Conservation (phyloP, 2,113 vertebrate genomes). For the Galemys pyrenaicus region DNA sequence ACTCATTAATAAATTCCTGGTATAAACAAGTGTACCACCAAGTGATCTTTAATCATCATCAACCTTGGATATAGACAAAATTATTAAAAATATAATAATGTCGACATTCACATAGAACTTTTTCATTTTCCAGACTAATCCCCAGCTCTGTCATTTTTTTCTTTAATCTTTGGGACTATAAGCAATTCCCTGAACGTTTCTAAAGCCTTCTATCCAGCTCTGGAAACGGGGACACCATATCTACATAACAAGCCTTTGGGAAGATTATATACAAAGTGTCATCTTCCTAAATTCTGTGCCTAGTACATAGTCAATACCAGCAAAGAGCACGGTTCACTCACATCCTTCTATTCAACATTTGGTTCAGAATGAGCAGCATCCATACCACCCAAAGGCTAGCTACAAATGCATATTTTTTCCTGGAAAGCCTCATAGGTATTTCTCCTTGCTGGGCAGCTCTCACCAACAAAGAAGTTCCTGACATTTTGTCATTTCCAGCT, state of each 20-base stretch:
- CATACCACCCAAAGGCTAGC: not conserved
- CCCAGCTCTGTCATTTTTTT: not conserved
- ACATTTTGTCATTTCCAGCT: not conserved
- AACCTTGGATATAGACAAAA: slow-evolving; percentile 55
- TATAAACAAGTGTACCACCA: slow-evolving; percentile 57
- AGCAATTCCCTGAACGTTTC: not conserved
- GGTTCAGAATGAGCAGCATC: not conserved
- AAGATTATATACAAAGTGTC: rapidly evolving
- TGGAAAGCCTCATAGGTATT: not conserved
- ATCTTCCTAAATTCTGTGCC: not conserved
- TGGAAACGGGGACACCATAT: not conserved
- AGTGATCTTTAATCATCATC: slow-evolving; percentile 57
- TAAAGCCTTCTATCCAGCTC: not conserved
- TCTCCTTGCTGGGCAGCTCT: not conserved
- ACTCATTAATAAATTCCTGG: slow-evolving; percentile 56
- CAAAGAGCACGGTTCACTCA: not conserved
- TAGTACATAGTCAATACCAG: not conserved
- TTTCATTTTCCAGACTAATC: slow-evolving; percentile 13
- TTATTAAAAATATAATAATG: slow-evolving; percentile 64
- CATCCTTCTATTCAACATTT: not conserved
- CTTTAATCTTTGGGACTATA: not conserved
- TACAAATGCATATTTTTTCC: not conserved
- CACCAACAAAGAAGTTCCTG: not conserved
- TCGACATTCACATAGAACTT: not conserved
- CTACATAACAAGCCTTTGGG: not conserved